Conservation (phyloP, 2,797 vertebrate genomes). For the Miichthys miiuy region DNA sequence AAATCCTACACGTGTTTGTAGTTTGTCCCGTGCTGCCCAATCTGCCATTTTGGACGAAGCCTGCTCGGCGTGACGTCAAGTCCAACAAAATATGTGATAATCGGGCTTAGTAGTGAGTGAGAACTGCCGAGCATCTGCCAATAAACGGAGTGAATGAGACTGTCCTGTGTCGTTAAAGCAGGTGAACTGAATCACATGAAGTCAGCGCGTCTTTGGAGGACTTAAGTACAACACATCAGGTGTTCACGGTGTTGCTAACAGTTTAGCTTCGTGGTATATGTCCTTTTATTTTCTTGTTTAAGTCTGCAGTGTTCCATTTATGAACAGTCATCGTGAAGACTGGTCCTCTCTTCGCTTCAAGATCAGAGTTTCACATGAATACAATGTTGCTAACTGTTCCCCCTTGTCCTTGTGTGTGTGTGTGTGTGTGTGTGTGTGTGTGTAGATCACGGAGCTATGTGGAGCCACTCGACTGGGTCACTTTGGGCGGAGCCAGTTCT, state of each 20-base stretch:
- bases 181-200: not conserved
- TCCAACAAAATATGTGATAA: conserved; percentile 39
- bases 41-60: not conserved
- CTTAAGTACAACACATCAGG: not conserved
- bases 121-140: conserved; percentile 35
- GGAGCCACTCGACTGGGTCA: conserved; percentile 97
- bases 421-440: conserved; percentile 20
- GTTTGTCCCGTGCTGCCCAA: not conserved
- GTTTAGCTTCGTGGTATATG: not conserved
- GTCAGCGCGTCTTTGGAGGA: not conserved
- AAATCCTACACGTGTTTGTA: too few species aligned
- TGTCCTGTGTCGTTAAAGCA: not conserved
- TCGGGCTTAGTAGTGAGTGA: conserved; percentile 25
- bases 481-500: conserved; percentile 99
- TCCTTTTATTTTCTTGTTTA: not conserved
- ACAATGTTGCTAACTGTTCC: conserved; percentile 53
- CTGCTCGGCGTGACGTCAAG: conserved; percentile 13
- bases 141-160: not conserved
- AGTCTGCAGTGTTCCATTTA: not conserved
- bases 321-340: not conserved
- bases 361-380: conserved; percentile 26
- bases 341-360: not conserved
- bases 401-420: conserved; percentile 8
- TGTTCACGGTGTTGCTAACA: conserved; percentile 1
- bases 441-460: conserved; percentile 97